Evolutionary conservation across 2,113 vertebrate genomes (phyloP).

Genomic region (Cololabis saira): DNA sequence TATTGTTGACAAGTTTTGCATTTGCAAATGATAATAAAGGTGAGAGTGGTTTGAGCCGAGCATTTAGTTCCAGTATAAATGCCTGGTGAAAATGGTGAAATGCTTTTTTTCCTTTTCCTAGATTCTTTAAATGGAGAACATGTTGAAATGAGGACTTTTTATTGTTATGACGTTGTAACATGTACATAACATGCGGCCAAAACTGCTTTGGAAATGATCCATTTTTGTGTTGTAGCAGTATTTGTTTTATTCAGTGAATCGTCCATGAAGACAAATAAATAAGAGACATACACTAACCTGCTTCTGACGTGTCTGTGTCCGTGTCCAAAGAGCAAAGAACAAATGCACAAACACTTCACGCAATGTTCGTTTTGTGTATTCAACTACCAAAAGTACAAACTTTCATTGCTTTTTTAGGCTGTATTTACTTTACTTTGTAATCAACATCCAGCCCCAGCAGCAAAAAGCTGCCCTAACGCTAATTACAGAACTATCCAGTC

Average conservation of each 20-base stretch:
- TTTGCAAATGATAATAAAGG: conserved; percentile 78
- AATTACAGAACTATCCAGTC: too few relatives aligned
- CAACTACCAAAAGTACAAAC: too few relatives aligned
- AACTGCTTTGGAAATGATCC: conserved; percentile 76
- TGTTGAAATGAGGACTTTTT: conserved; percentile 73
- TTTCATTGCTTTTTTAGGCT: too few relatives aligned
- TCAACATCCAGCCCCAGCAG: too few relatives aligned
- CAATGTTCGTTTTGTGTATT: too few relatives aligned
- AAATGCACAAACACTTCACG: background rate
- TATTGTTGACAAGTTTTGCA: conserved; percentile 85
- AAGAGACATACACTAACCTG: conserved; percentile 74
- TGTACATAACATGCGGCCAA: conserved; percentile 84
- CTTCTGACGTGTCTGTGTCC: conserved; percentile 27
- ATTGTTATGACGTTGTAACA: conserved; percentile 79
- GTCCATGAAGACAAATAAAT: conserved; percentile 85
- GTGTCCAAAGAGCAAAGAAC: background rate
- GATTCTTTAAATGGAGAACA: conserved; percentile 74
- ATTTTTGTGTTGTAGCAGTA: conserved; percentile 86
- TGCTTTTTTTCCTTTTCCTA: conserved; percentile 62
- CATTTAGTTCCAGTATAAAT: conserved; percentile 50
- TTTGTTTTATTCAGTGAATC: conserved; percentile 85
- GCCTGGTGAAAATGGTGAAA: conserved; percentile 72
- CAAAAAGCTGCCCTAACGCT: too few relatives aligned
- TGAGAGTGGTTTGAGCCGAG: conserved; percentile 56
- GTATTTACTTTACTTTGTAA: too few relatives aligned